phyloP scores from a whole-genome alignment of 2,888 invertebrate genomes.

The Lycaena phlaeas region DNA sequence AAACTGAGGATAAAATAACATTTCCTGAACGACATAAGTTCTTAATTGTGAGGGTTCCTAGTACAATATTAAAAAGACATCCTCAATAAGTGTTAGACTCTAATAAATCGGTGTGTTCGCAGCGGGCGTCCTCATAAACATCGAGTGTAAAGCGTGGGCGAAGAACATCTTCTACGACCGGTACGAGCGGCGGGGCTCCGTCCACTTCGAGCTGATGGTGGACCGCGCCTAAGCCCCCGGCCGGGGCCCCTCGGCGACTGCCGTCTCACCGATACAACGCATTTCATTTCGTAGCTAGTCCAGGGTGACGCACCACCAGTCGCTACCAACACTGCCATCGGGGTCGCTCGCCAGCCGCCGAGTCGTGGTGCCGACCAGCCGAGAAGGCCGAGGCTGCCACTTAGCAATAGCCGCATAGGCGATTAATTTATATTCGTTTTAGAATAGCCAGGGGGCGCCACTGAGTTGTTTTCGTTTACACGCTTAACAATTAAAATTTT shows the following conservation, averaged over 20 bases:
- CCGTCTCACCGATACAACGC: constrained; percentile 19
- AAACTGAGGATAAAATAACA: too few relatives aligned
- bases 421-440: constrained; percentile 69
- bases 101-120: constrained; percentile 19
- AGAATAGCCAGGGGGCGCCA: constrained; percentile 65
- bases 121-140: constrained; percentile 92
- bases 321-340: constrained; percentile 12
- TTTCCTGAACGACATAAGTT: too few relatives aligned
- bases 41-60: too few relatives aligned
- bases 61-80: too few relatives aligned
- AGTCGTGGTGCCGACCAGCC: constrained; percentile 21
- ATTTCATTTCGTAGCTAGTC: constrained; percentile 15
- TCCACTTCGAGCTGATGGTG: constrained; percentile 95
- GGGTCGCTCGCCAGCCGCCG: constrained; percentile 24
- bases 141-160: constrained; percentile 96
- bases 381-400: constrained; percentile 36
- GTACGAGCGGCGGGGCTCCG: constrained; percentile 90
- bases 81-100: too few relatives aligned
- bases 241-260: constrained; percentile 19
- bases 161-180: constrained; percentile 89
- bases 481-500: constrained; percentile 63
- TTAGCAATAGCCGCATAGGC: constrained; percentile 73
- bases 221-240: constrained; percentile 70
- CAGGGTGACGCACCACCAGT: constrained; percentile 6
- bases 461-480: constrained; percentile 53